Evolutionary conservation across 2,888 invertebrate genomes (phyloP), one percentile per base, ranked within the genome.

Genomic region (Chrysopilus asiliformis): DNA sequence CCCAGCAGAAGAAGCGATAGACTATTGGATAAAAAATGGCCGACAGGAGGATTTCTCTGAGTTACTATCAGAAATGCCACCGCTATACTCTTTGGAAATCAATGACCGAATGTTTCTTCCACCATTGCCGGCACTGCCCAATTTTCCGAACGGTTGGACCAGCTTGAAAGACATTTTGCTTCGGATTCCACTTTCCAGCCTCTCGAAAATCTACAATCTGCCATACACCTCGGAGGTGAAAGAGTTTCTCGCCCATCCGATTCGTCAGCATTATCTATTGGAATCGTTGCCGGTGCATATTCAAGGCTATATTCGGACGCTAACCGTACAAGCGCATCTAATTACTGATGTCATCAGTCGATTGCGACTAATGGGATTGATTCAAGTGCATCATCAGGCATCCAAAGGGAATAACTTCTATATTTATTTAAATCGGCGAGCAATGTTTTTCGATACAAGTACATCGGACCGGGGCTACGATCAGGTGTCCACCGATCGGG

Each of bases 81-180:
- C 56, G 1, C 53, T 70, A 29, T 74, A 71, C 39, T 65, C 58
- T 24, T 63, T 61, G 4, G 65, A 68, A 34, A 58, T 75, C 4
- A 67, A 64, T 46, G 83, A 81, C 79, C 76, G 73, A 53, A 78
- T 76, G 60, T 83, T 82, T 52, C 61, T 85, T 10, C 71, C 77
- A 1, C 79, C 81, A 0, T 51, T 83, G 29, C 74, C 74, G 0
- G 49, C 55, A 29, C 73, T 78, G 50, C 43, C 52, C 54, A 70
- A 68, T 12, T 77, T 73, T 64, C 65, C 66, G 2, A 26, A 52
- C 6, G 81, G 82, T 8, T 84, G 84, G 82, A 65, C 73, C 18
- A 62, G 79, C 34, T 62, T 82, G 42, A 71, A 74, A 44, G 84
- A 86, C 52, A 56, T 79, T 2, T 58, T 83, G 5, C 60, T 79